Conservation (phyloP, 2,113 vertebrate species). For the Zosterops borbonicus region DNA sequence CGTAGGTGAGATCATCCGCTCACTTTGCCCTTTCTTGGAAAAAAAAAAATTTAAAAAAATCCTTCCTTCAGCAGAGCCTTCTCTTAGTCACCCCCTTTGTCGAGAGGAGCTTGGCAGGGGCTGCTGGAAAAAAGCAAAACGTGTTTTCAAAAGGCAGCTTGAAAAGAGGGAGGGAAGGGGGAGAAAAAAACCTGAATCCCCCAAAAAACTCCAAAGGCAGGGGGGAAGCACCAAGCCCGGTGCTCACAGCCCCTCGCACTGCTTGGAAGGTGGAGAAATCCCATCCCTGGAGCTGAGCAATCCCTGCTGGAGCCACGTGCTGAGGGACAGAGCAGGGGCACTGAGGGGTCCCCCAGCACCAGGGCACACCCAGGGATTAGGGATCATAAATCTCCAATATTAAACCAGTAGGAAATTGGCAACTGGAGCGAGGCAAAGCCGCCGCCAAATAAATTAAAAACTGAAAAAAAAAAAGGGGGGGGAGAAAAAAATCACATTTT, state of each 20-base stretch:
- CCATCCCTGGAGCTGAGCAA: neutral
- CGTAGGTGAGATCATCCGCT: constrained; percentile 74
- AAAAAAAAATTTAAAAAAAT: neutral
- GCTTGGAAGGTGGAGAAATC: neutral
- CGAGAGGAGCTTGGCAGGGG: constrained; percentile 70
- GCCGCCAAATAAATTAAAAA: neutral
- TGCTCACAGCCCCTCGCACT: neutral
- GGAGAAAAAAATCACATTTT: neutral
- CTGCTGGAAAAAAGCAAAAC: constrained; percentile 65
- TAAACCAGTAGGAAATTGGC: constrained; percentile 25
- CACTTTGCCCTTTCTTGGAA: constrained; percentile 59
- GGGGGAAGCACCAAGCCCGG: fast-evolving
- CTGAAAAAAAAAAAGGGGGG: neutral
- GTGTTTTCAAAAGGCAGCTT: constrained; percentile 47
- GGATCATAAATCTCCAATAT: constrained; percentile 48
- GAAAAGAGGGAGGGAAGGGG: neutral
- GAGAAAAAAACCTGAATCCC: neutral
- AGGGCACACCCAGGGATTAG: constrained; percentile 5
- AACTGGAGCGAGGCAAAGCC: neutral
- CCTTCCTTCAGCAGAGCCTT: constrained; percentile 61
- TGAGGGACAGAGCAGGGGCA: neutral
- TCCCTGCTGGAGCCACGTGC: neutral
- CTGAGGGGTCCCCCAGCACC: neutral
- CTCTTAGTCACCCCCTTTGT: constrained; percentile 75
- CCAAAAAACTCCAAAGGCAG: neutral